Evolutionary conservation across 1,140 invertebrate species (phyloP).

Genomic region (Sesamia nonagrioides): DNA sequence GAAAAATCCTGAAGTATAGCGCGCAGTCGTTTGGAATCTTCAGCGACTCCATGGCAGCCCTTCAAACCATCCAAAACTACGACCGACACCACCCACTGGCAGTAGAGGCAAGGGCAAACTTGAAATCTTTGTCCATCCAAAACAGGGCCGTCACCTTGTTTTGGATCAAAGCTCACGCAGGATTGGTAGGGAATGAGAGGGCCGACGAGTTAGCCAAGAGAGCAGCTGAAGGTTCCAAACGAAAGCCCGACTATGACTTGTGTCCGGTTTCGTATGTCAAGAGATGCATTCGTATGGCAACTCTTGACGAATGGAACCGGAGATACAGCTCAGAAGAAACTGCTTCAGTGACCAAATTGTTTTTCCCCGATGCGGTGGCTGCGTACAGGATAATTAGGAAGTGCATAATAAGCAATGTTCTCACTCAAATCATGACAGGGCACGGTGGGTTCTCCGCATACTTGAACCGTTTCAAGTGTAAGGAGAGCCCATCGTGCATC

Average conservation of each 20-base stretch:
- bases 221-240: not conserved
- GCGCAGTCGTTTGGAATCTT: too few relatives aligned
- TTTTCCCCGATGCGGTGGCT: constrained; percentile 12
- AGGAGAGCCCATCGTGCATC: too few relatives aligned
- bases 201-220: not conserved
- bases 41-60: too few relatives aligned
- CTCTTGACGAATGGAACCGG: not conserved
- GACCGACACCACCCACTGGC: too few relatives aligned
- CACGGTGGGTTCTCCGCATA: too few relatives aligned
- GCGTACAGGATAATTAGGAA: constrained; percentile 10
- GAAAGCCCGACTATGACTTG: not conserved
- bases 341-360: constrained; percentile 1
- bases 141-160: not conserved
- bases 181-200: not conserved
- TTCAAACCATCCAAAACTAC: too few relatives aligned
- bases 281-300: not conserved
- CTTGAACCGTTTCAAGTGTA: too few relatives aligned
- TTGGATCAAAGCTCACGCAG: not conserved
- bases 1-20: too few relatives aligned
- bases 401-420: not conserved
- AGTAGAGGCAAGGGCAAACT: not conserved
- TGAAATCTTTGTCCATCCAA: not conserved
- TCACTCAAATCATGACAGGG: too few relatives aligned
- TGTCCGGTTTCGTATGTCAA: not conserved
- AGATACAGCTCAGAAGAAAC: not conserved